Evolutionary conservation across 1,140 invertebrate genomes (phyloP), one percentile per base, ranked within the genome.

Genomic region (Dendroctonus valens): DNA sequence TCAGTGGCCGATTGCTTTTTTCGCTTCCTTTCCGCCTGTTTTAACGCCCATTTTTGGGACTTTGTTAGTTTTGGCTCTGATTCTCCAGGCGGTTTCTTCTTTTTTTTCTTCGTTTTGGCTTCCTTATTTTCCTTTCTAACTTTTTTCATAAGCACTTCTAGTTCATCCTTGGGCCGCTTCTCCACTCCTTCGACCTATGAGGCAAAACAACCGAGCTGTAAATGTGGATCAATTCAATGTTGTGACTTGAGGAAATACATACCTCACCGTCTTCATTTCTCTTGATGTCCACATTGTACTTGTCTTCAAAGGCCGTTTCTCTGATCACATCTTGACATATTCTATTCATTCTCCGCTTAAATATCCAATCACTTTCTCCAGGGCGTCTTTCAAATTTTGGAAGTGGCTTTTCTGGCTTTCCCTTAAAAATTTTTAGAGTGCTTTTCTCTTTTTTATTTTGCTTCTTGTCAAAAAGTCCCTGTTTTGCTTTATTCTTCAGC

Each of bases 251-350:
- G n/a, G n/a, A 59, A 40, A 38, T 7, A 68, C 50, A 60, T 69
- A 76, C 74, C 54, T 78, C 44, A 7, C 83, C 83, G 37, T 79
- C 80, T 59, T 78, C 59, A 74, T 84, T 78, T 40, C 82, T 72
- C 54, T 81, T 79, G 2, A 85, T 76, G 50, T 83, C 73, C 7
- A 86, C 82, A n/a, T 76, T 74, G 67, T 77, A 86, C 65, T 85
- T 85, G 6, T 79, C 74, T 66, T 85, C 83, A 69, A 85, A 85
- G 7, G 71, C 75, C 8, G 79, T 78, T 73, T 84, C 82, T 44
- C 79, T 79, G 5, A 83, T 55, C 61, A 84, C 79, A 26, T 73
- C 71, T 0, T 81, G 53, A 14, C 82, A 81, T 38, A 82, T 81
- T 61, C 70, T 73, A 51, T 78, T 76, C 4, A 85, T 79, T 49